Evolutionary conservation across 2,113 vertebrate species (phyloP).

Genomic region (Helogale parvula): DNA sequence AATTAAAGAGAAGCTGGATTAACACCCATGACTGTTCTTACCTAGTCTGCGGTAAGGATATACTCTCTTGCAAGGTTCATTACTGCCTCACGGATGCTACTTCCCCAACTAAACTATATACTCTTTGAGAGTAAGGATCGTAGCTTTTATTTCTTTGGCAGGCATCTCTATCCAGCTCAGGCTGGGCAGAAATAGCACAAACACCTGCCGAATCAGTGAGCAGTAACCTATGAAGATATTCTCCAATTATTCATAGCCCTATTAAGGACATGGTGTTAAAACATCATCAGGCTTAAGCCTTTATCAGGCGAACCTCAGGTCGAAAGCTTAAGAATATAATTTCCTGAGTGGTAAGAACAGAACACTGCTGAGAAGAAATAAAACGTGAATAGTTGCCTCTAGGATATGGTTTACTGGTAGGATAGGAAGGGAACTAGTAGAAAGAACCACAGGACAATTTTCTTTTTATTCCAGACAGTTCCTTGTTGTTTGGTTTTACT

Average conservation of each 20-base stretch:
- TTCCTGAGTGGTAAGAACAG: neutral
- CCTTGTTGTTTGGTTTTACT: neutral
- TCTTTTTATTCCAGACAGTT: conserved; percentile 40
- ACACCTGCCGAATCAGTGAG: neutral
- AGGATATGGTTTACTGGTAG: neutral
- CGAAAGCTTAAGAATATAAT: neutral
- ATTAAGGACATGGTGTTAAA: neutral
- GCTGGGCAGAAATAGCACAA: neutral
- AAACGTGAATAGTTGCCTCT: neutral
- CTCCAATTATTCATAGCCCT: neutral
- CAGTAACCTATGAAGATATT: neutral
- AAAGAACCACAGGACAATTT: neutral
- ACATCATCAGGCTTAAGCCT: neutral
- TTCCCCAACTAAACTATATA: neutral
- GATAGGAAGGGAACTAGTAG: neutral
- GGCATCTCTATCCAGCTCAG: neutral
- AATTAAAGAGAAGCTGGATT: conserved; percentile 46
- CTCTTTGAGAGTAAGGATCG: neutral
- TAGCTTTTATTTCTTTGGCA: conserved; percentile 8
- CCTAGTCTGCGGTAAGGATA: neutral
- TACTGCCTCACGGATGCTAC: neutral
- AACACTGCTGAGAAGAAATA: neutral
- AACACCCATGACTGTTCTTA: neutral
- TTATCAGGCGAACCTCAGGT: neutral
- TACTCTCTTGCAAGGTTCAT: neutral